A percentile compares a stretch with the other conserved stretches of the same genome.
These are phyloP conservation scores for Hypsopygia costalis DNA, from an alignment of 2,888 invertebrate genomes.

Conservation along the genomic window DNA sequence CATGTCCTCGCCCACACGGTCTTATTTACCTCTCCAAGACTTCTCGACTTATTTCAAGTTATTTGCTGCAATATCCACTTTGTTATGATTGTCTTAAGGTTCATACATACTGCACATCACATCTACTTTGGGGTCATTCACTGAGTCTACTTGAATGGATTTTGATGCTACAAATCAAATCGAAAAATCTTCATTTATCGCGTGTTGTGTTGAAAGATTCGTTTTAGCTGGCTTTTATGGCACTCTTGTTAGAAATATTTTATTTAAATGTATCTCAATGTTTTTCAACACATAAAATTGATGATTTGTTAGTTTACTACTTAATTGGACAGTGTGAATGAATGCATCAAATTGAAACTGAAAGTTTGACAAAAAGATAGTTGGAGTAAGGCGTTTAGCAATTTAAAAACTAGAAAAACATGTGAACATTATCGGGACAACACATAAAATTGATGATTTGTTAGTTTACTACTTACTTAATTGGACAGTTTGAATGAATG, in stretches of 20 bases:
- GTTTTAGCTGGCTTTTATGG: background rate
- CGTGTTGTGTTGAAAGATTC: constrained; percentile 4
- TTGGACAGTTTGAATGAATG: constrained; percentile 1
- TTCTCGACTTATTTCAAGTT: constrained; percentile 37
- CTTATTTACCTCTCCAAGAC: constrained; percentile 57
- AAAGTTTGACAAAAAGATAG: background rate
- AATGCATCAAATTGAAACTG: background rate
- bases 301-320: background rate
- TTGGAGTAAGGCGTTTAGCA: constrained; percentile 3
- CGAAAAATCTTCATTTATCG: constrained; percentile 12
- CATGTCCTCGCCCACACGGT: constrained; percentile 63
- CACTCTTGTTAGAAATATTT: background rate
- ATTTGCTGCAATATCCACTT: constrained; percentile 32
- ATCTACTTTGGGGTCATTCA: constrained; percentile 49
- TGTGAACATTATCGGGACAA: constrained; percentile 5
- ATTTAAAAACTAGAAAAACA: constrained; percentile 1
- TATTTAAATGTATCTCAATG: background rate
- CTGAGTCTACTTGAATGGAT: constrained; percentile 43
- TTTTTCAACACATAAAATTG: no score
- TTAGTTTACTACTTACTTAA: constrained; percentile 1
- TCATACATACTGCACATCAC: constrained; percentile 21
- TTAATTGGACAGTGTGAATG: constrained; percentile 2
- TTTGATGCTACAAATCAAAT: constrained; percentile 21
- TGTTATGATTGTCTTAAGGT: constrained; percentile 33
- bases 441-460: background rate